Conservation (phyloP, 2,797 vertebrate genomes). For the Enteromius thamalakanensis region DNA sequence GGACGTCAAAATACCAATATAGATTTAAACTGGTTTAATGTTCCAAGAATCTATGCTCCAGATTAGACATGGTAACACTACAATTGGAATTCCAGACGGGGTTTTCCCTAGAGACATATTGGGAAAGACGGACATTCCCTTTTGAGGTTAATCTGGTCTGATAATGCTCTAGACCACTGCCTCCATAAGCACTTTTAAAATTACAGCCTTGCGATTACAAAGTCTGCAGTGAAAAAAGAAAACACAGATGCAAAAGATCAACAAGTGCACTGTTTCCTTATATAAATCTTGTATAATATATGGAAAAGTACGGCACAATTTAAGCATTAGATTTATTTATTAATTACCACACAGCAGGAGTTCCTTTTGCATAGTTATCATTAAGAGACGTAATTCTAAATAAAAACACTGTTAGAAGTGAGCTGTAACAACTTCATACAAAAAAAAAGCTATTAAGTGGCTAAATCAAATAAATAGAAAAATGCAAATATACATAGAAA, state of each 20-base stretch:
- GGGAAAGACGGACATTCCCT: constrained; percentile 29
- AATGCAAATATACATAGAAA: constrained; percentile 13
- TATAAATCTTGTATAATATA: not conserved
- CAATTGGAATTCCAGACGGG: constrained; percentile 32
- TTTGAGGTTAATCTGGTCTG: constrained; percentile 40
- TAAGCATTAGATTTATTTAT: not conserved
- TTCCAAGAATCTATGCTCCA: constrained; percentile 9
- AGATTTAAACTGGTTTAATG: constrained; percentile 15
- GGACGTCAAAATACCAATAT: not conserved
- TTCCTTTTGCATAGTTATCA: constrained; percentile 8
- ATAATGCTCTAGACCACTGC: constrained; percentile 45
- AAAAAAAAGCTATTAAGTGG: not conserved
- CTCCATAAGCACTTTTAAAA: constrained; percentile 44
- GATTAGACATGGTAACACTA: constrained; percentile 35
- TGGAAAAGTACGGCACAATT: not conserved
- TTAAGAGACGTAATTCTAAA: not conserved
- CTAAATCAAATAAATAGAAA: not conserved
- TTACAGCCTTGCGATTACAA: constrained; percentile 40
- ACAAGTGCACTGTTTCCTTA: not conserved
- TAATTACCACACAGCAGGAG: not conserved
- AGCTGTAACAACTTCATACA: not conserved
- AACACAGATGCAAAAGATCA: constrained; percentile 36
- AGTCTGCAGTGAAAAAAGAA: constrained; percentile 10
- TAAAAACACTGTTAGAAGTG: not conserved
- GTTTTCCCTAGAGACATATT: constrained; percentile 15